Percentiles rank a stretch among this genome's conserved stretches.
phyloP scores from a whole-genome alignment of 2,888 invertebrate genomes.

The Liposcelis brunnea region DNA sequence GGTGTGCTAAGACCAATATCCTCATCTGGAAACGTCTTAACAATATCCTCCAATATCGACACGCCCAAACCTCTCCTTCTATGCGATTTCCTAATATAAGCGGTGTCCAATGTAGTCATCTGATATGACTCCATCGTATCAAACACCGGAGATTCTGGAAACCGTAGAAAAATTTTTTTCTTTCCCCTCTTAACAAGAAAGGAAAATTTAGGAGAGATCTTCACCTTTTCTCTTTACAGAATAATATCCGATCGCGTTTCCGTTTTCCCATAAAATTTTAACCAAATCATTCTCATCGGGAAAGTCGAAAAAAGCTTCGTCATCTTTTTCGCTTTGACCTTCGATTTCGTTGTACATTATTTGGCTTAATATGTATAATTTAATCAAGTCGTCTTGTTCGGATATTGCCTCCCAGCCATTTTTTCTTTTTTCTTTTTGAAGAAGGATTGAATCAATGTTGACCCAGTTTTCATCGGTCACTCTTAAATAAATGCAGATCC shows the following conservation, averaged over 20 bases:
- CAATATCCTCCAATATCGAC: constrained; percentile 22
- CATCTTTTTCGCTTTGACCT: not conserved
- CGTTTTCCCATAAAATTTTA: constrained; percentile 20
- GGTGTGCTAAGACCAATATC: constrained; percentile 27
- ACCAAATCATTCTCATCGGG: constrained; percentile 14
- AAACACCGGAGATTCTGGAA: constrained; percentile 21
- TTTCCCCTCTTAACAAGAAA: no score
- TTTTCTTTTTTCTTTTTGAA: no score
- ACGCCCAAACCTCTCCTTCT: constrained; percentile 24
- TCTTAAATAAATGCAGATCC: no score
- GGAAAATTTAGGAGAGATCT: not conserved
- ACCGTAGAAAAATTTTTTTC: not conserved
- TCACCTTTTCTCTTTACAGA: constrained; percentile 26
- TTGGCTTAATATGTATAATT: constrained; percentile 2
- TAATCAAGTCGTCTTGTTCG: no score
- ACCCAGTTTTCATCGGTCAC: no score
- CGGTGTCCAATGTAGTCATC: constrained; percentile 26
- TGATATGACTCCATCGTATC: constrained; percentile 20
- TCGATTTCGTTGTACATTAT: not conserved
- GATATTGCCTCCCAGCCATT: no score
- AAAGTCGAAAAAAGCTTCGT: constrained; percentile 12
- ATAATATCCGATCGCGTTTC: constrained; percentile 24
- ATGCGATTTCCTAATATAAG: constrained; percentile 23
- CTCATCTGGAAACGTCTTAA: constrained; percentile 20
- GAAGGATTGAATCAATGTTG: no score